These are phyloP conservation scores for Geotrypetes seraphini DNA, from an alignment of 2,797 vertebrate genomes.

Conservation along the genomic window DNA sequence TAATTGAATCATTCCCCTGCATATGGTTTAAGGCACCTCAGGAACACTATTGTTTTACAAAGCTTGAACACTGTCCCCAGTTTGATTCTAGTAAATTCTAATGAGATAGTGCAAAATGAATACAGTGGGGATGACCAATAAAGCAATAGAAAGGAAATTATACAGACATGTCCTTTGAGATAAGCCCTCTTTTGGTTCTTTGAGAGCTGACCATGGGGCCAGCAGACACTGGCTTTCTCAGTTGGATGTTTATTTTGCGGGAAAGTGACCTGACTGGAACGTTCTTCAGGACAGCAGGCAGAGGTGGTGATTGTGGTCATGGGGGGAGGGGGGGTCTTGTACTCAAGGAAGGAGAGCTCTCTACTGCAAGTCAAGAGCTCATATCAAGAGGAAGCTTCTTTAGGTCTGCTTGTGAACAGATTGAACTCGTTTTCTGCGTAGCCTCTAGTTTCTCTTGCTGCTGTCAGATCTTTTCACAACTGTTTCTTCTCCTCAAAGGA, in stretches of 20 bases:
- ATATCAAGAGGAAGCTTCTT: slow-evolving; percentile 83
- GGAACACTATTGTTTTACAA: no score
- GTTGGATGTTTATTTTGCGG: slow-evolving; percentile 22
- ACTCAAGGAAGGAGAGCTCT: slow-evolving; percentile 52
- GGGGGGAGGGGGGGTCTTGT: no score
- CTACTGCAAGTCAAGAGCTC: slow-evolving; percentile 50
- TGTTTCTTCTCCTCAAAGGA: slow-evolving; percentile 82
- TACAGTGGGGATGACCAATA: no score
- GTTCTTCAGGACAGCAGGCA: slow-evolving; percentile 82
- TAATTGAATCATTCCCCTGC: no score
- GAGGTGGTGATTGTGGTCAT: slow-evolving; percentile 84
- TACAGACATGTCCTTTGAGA: no score
- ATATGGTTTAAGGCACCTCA: no score
- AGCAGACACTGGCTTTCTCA: slow-evolving; percentile 44
- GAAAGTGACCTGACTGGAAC: slow-evolving; percentile 59
- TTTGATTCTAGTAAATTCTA: no score
- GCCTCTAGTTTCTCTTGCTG: slow-evolving; percentile 86
- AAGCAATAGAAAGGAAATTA: no score
- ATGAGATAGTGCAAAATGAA: no score
- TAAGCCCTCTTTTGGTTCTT: no score
- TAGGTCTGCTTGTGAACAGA: slow-evolving; percentile 79
- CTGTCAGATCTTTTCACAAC: slow-evolving; percentile 83
- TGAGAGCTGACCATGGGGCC: neutral
- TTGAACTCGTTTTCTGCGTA: slow-evolving; percentile 72
- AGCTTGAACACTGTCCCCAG: no score